Percentiles rank a stretch among this genome's conserved stretches.
These are phyloP conservation scores for Craterocephalus amniculus DNA, from an alignment of 2,797 vertebrate species.

Conservation along the genomic window DNA sequence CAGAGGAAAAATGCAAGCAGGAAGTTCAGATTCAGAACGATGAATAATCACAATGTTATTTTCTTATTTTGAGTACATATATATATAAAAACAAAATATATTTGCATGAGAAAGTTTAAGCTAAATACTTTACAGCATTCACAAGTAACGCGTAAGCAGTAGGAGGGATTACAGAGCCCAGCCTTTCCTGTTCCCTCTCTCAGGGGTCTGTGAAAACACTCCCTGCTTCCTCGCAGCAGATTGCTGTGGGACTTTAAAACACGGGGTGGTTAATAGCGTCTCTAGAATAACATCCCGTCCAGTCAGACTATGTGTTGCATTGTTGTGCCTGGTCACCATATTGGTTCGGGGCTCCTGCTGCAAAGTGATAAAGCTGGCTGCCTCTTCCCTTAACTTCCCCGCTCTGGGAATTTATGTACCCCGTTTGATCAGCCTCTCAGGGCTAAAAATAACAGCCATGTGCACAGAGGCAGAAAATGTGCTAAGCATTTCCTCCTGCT, in stretches of 20 bases:
- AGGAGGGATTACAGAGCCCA: conserved; percentile 53
- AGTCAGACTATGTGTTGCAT: conserved; percentile 52
- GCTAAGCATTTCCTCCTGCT: conserved; percentile 86
- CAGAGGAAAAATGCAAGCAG: neutral
- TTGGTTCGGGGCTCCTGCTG: conserved; percentile 61
- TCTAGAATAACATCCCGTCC: conserved; percentile 76
- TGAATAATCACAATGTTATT: neutral
- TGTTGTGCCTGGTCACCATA: conserved; percentile 67
- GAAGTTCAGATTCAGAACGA: neutral
- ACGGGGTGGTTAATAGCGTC: conserved; percentile 60
- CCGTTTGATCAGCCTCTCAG: conserved; percentile 78
- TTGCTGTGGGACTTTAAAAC: conserved; percentile 69
- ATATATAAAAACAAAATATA: neutral
- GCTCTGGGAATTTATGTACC: conserved; percentile 69
- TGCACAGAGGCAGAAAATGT: conserved; percentile 80
- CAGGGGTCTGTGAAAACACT: conserved; percentile 75
- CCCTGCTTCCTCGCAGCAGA: conserved; percentile 73
- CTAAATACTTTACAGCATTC: conserved; percentile 3
- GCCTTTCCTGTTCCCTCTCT: conserved; percentile 75
- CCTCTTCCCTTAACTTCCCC: conserved; percentile 63
- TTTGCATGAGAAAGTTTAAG: neutral
- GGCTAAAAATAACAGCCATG: conserved; percentile 84
- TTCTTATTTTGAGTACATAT: neutral
- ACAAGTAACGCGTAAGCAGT: conserved; percentile 36
- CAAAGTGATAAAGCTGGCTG: conserved; percentile 66